These are phyloP conservation scores for Drosophila gaucha DNA, from an alignment of 2,888 invertebrate species.

Conservation along the genomic window DNA sequence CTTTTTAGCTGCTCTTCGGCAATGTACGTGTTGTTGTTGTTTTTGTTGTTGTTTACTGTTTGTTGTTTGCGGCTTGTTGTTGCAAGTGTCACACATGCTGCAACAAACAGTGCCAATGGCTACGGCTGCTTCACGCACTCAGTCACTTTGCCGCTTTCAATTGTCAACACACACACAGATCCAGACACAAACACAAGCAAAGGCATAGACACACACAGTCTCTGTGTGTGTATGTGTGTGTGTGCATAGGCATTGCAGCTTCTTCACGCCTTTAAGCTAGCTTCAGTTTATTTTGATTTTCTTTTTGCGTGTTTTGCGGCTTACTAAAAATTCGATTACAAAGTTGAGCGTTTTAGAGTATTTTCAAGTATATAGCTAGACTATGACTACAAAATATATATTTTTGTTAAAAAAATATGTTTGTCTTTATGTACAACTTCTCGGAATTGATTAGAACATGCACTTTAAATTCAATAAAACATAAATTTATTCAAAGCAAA, in stretches of 20 bases:
- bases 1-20: constrained; percentile 63
- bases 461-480: background rate
- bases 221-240: background rate
- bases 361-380: background rate
- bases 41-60: too few relatives aligned
- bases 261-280: background rate
- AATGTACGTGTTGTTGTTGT: too few relatives aligned
- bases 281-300: background rate
- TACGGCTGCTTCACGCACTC: constrained; percentile 55
- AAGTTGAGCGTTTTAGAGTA: background rate
- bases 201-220: background rate
- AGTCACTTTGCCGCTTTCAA: constrained; percentile 73
- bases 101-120: constrained; percentile 47
- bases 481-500: background rate
- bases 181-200: background rate
- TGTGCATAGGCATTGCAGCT: constrained; percentile 1
- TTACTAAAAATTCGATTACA: constrained; percentile 11
- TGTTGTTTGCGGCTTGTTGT: constrained; percentile 25
- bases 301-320: constrained; percentile 29
- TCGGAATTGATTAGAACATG: background rate
- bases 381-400: too few relatives aligned
- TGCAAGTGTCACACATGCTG: constrained; percentile 40
- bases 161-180: constrained; percentile 57
- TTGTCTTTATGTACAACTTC: background rate
- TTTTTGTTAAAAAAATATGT: too few relatives aligned